Percentiles rank a stretch among this genome's conserved stretches.
phyloP scores from a whole-genome alignment of 2,888 invertebrate genomes.

The Adelognathus sp. region DNA sequence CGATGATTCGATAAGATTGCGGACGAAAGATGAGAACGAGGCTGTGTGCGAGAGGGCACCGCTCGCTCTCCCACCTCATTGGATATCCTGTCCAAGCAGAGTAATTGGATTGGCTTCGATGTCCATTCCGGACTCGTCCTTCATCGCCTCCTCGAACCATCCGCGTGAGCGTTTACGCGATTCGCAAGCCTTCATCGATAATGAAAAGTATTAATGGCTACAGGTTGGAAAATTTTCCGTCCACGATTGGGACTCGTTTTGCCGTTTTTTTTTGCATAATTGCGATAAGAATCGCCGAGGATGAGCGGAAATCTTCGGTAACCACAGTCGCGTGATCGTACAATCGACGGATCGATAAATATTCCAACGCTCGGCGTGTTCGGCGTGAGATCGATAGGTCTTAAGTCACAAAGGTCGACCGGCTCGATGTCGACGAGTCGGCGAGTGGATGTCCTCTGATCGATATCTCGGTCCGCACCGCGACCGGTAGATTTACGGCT shows the following conservation, averaged over 20 bases:
- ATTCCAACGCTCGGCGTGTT: background rate
- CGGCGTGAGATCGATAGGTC: background rate
- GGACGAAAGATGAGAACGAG: background rate
- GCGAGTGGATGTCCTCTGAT: slow-evolving; percentile 1
- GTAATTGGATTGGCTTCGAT: slow-evolving; percentile 23
- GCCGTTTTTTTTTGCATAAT: background rate
- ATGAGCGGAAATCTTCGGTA: background rate
- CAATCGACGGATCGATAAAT: background rate
- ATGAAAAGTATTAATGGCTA: slow-evolving; percentile 18
- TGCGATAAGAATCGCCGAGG: background rate
- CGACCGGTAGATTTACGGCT: background rate
- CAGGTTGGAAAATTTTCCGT: background rate
- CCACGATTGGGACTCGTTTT: background rate
- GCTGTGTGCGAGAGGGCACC: background rate
- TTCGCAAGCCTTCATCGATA: slow-evolving; percentile 65
- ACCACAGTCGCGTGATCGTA: background rate
- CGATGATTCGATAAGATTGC: slow-evolving; percentile 45
- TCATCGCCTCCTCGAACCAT: slow-evolving; percentile 18
- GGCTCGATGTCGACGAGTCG: background rate
- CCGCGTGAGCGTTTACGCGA: slow-evolving; percentile 18
- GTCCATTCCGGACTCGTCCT: background rate
- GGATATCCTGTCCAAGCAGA: slow-evolving; percentile 2
- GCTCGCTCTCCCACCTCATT: background rate
- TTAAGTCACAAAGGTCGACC: background rate
- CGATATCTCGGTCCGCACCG: background rate